A percentile compares a stretch with the other conserved stretches of the same genome.
Conservation (phyloP, 2,888 invertebrate genomes). For the Autographa pulchrina region DNA sequence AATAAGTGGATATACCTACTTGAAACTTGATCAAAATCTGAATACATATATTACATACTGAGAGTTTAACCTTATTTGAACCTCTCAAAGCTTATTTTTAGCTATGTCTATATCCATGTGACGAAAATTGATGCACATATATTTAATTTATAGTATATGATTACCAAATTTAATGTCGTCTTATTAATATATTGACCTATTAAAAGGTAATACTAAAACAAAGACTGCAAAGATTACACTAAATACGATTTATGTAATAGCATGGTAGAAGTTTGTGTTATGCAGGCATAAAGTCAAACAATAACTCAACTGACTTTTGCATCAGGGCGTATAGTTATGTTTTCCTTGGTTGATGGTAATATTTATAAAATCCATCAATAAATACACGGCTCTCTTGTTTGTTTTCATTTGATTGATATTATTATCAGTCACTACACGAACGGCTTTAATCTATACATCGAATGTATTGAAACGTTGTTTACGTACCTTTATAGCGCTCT, state of each 20-base stretch:
- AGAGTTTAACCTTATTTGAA: neutral
- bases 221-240: too few relatives aligned
- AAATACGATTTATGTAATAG: too few relatives aligned
- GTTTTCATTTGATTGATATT: neutral
- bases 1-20: neutral
- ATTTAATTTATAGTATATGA: too few relatives aligned
- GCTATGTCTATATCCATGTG: too few relatives aligned
- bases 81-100: neutral
- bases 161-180: too few relatives aligned
- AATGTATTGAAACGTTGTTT: neutral
- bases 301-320: neutral
- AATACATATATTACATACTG: neutral
- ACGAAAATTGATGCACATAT: too few relatives aligned
- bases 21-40: slow-evolving; percentile 2
- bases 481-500: neutral
- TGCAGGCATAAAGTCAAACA: too few relatives aligned
- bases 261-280: too few relatives aligned
- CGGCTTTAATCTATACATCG: neutral
- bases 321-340: too few relatives aligned
- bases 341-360: neutral
- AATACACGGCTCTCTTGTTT: neutral
- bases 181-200: too few relatives aligned
- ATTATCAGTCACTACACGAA: neutral
- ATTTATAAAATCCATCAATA: slow-evolving; percentile 3
- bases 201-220: too few relatives aligned